Evolutionary conservation across 2,888 invertebrate genomes (phyloP).

Genomic region (Protula sp.): DNA sequence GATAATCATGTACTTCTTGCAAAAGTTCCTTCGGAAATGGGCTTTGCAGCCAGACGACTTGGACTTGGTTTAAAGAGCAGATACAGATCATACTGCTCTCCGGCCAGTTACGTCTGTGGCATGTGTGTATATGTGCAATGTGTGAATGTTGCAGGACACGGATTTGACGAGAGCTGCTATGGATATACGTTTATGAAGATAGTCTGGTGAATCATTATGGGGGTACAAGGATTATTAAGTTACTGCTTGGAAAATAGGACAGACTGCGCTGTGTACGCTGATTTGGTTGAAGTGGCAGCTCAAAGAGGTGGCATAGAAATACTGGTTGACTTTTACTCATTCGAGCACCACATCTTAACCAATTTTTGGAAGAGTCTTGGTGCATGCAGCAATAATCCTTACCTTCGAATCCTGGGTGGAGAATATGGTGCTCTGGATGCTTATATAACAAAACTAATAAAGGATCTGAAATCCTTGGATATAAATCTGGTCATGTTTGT

Average conservation of each 20-base stretch:
- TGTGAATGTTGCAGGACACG: too few species aligned
- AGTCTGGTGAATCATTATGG: too few species aligned
- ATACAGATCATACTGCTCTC: too few species aligned
- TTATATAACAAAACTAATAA: slow-evolving; percentile 35
- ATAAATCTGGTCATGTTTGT: slow-evolving; percentile 43
- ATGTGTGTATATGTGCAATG: too few species aligned
- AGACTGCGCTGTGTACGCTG: slow-evolving; percentile 32
- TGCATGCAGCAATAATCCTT: slow-evolving; percentile 28
- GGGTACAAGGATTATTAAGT: slow-evolving; percentile 35
- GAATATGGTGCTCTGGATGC: slow-evolving; percentile 37
- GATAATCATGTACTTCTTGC: too few species aligned
- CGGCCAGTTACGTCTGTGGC: too few species aligned
- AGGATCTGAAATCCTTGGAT: slow-evolving; percentile 32
- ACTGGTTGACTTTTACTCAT: slow-evolving; percentile 44
- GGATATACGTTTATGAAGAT: too few species aligned
- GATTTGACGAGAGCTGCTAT: too few species aligned
- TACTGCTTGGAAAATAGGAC: slow-evolving; percentile 28
- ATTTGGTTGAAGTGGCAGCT: slow-evolving; percentile 38
- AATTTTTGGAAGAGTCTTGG: slow-evolving; percentile 35
- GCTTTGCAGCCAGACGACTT: too few species aligned
- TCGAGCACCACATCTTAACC: slow-evolving; percentile 33
- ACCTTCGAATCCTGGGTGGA: slow-evolving; percentile 39
- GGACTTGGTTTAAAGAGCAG: too few species aligned
- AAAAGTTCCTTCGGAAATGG: too few species aligned
- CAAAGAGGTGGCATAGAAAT: slow-evolving; percentile 37